Evolutionary conservation across 2,888 invertebrate species (phyloP).

Genomic region (Aleiodes testaceus): DNA sequence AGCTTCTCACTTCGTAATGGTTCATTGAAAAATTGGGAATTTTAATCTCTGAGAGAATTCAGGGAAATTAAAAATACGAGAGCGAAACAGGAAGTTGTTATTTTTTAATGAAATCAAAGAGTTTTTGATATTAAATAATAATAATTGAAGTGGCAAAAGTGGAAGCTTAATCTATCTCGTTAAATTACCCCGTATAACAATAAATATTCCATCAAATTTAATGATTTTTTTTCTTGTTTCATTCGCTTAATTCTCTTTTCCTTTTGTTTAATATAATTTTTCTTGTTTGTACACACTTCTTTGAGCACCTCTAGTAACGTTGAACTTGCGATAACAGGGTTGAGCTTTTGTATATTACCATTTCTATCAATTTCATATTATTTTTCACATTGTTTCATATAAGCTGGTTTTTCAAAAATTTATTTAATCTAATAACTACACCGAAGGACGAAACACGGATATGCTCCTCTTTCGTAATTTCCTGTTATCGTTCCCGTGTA

Average conservation of each 20-base stretch:
- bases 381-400: slow-evolving; percentile 23
- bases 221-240: slow-evolving; percentile 48
- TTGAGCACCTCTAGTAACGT: slow-evolving; percentile 65
- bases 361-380: too few species aligned
- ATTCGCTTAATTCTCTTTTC: slow-evolving; percentile 42
- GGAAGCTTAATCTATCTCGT: slow-evolving; percentile 45
- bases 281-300: slow-evolving; percentile 62
- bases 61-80: slow-evolving; percentile 28
- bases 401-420: slow-evolving; percentile 18
- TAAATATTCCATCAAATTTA: slow-evolving; percentile 61
- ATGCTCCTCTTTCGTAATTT: slow-evolving; percentile 49
- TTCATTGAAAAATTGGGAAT: background rate
- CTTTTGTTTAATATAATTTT: slow-evolving; percentile 43
- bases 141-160: slow-evolving; percentile 12
- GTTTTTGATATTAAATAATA: too few species aligned
- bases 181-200: slow-evolving; percentile 50
- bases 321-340: slow-evolving; percentile 56
- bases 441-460: slow-evolving; percentile 44
- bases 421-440: slow-evolving; percentile 24
- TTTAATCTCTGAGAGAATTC: background rate
- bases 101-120: background rate
- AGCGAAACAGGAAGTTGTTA: slow-evolving; percentile 43
- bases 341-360: slow-evolving; percentile 51
- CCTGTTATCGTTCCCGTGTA: slow-evolving; percentile 46
- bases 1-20: slow-evolving; percentile 33